Evolutionary conservation across 2,888 invertebrate genomes (phyloP).

Genomic region (Tetranychus piercei): DNA sequence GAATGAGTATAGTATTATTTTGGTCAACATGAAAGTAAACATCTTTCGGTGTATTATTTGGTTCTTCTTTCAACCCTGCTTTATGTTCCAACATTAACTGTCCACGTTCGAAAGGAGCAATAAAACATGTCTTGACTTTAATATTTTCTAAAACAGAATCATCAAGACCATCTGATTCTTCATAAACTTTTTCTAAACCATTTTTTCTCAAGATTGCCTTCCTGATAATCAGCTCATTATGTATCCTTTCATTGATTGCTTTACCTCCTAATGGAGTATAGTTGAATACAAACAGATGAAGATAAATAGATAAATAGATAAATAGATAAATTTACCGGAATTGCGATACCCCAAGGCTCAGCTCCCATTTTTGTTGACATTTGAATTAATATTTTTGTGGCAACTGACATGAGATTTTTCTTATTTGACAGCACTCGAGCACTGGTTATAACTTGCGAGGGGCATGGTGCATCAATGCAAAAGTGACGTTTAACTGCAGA

Average conservation of each 20-base stretch:
- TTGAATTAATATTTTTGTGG: slow-evolving; percentile 83
- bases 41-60: slow-evolving; percentile 33
- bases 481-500: slow-evolving; percentile 73
- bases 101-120: slow-evolving; percentile 53
- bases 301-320: slow-evolving; percentile 28
- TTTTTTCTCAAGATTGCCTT: slow-evolving; percentile 12
- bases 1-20: slow-evolving; percentile 43
- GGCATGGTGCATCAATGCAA: slow-evolving; percentile 47
- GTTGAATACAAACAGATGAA: slow-evolving; percentile 63
- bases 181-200: slow-evolving; percentile 8
- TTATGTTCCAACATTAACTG: slow-evolving; percentile 32
- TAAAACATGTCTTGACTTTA: slow-evolving; percentile 55
- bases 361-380: slow-evolving; percentile 83
- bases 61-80: slow-evolving; percentile 16
- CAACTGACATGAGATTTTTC: slow-evolving; percentile 48
- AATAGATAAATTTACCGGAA: slow-evolving; percentile 37
- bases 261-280: slow-evolving; percentile 56
- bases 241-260: slow-evolving; percentile 35
- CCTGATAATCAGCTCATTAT: slow-evolving; percentile 17
- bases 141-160: slow-evolving; percentile 23
- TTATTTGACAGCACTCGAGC: slow-evolving; percentile 44
- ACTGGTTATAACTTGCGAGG: slow-evolving; percentile 36
- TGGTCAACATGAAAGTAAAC: slow-evolving; percentile 50
- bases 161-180: slow-evolving; percentile 9
- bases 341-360: slow-evolving; percentile 48